These are phyloP conservation scores for Myiopsitta monachus DNA, from an alignment of 2,113 vertebrate species.

Conservation along the genomic window DNA sequence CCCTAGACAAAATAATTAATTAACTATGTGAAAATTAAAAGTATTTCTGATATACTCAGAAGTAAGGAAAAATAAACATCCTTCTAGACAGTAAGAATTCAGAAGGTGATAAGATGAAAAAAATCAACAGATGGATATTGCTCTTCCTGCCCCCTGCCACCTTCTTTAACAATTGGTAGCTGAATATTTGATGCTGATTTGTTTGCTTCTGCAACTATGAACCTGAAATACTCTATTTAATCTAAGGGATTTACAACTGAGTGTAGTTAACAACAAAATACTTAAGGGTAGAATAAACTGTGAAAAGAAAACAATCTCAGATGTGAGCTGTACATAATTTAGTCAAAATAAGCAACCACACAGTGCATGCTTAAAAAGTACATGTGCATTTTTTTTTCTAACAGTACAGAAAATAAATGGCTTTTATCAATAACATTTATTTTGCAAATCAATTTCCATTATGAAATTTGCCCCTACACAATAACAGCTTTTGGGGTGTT, in stretches of 20 bases:
- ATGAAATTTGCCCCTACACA: background rate
- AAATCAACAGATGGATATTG: background rate
- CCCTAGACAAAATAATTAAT: background rate
- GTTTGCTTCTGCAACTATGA: slow-evolving; percentile 44
- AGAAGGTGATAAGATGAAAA: background rate
- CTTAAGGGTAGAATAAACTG: background rate
- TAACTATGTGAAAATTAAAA: slow-evolving; percentile 24
- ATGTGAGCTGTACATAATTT: background rate
- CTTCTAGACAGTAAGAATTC: slow-evolving; percentile 22
- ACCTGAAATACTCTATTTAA: background rate
- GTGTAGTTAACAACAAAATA: background rate
- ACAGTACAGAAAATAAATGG: background rate
- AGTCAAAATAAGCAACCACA: background rate
- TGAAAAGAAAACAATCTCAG: background rate
- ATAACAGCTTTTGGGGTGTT: background rate
- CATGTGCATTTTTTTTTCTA: background rate
- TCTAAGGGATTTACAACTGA: background rate
- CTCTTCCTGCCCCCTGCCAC: background rate
- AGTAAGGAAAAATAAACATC: slow-evolving; percentile 24
- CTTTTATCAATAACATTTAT: background rate
- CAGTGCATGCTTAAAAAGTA: background rate
- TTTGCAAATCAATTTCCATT: background rate
- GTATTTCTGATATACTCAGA: background rate
- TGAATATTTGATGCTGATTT: background rate
- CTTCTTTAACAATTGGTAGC: slow-evolving; percentile 1